Percentiles rank a stretch among this genome's conserved stretches.
phyloP scores from a whole-genome alignment of 2,797 vertebrate genomes.

The Botia kubotai region DNA sequence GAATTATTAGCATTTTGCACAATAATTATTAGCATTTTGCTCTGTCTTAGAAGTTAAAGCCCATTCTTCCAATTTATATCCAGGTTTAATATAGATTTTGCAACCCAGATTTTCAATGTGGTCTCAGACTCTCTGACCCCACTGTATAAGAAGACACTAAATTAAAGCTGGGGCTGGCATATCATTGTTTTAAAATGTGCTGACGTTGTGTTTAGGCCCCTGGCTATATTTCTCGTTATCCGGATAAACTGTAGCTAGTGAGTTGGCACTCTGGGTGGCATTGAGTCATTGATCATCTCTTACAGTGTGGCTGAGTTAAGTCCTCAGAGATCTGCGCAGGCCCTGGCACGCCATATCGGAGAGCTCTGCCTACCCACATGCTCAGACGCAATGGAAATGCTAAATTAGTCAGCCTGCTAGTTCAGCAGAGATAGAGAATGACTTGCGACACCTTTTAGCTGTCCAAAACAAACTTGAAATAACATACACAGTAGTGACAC shows the following conservation, averaged over 20 bases:
- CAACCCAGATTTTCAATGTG: not conserved
- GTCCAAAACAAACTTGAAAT: not conserved
- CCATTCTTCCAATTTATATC: not conserved
- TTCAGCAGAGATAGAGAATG: conserved; percentile 27
- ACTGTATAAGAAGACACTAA: not conserved
- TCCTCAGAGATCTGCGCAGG: conserved; percentile 44
- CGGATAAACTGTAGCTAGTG: conserved; percentile 24
- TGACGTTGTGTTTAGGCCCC: conserved; percentile 14
- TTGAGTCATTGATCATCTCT: conserved; percentile 45
- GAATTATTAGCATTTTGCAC: no score
- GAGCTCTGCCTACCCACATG: conserved; percentile 33
- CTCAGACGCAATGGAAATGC: conserved; percentile 27
- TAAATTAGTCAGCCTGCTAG: conserved; percentile 34
- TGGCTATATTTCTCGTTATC: conserved; percentile 17
- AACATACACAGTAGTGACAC: not conserved
- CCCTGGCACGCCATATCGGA: conserved; percentile 18
- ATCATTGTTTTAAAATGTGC: conserved; percentile 18
- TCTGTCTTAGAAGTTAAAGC: no score
- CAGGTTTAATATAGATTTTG: not conserved
- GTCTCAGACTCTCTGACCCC: not conserved
- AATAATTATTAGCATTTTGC: no score
- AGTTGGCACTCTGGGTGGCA: conserved; percentile 35
- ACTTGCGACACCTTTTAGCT: not conserved
- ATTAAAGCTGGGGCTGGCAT: conserved; percentile 15
- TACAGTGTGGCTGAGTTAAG: conserved; percentile 34